Evolutionary conservation across 2,888 invertebrate species (phyloP).

Genomic region (Pheosia tremula): DNA sequence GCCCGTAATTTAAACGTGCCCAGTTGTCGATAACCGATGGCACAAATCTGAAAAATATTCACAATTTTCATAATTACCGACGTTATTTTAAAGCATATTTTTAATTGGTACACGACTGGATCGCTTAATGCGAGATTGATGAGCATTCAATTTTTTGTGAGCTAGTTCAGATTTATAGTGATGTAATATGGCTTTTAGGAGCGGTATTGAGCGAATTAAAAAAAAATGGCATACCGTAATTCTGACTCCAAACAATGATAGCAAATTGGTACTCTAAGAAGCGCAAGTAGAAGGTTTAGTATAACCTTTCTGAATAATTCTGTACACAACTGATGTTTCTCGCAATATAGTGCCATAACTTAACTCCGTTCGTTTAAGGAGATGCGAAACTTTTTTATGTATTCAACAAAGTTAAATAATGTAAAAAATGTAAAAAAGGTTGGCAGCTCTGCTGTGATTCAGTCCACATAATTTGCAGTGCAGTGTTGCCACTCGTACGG

Average conservation of each 20-base stretch:
- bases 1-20: conserved; percentile 81
- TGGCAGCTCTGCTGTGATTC: conserved; percentile 29
- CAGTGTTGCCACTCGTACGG: conserved; percentile 26
- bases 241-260: too few species aligned
- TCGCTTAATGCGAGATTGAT: conserved; percentile 3
- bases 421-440: conserved; percentile 28
- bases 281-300: too few species aligned
- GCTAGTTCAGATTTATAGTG: conserved; percentile 4
- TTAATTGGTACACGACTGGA: conserved; percentile 5
- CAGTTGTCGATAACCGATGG: conserved; percentile 73
- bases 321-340: too few species aligned
- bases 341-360: too few species aligned
- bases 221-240: too few species aligned
- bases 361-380: too few species aligned
- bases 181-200: background rate
- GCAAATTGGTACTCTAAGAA: too few species aligned
- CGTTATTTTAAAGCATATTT: conserved; percentile 16
- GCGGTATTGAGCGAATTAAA: background rate
- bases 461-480: conserved; percentile 43
- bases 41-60: conserved; percentile 44
- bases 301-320: too few species aligned
- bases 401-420: too few species aligned
- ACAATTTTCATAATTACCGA: conserved; percentile 31
- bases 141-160: background rate
- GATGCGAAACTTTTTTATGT: too few species aligned